Conservation (phyloP, 2,797 vertebrate species). For the Potorous gilbertii region DNA sequence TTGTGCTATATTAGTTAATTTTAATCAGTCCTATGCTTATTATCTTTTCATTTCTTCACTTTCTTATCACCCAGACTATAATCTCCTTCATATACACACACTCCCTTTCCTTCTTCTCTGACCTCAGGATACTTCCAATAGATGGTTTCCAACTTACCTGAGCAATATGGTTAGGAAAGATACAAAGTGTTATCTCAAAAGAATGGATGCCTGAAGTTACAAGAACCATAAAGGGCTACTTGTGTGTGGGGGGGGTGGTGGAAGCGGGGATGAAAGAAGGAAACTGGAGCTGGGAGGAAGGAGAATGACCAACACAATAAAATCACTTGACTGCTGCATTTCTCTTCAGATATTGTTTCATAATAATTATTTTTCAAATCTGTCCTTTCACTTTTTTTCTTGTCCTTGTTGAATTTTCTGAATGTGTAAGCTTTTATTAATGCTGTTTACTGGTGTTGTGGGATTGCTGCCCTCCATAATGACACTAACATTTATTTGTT, state of each 20-base stretch:
- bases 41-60: neutral
- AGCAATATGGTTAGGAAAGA: neutral
- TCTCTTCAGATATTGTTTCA: neutral
- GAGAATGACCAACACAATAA: neutral
- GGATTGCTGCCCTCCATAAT: too few relatives aligned
- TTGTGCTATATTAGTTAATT: neutral
- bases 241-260: too few relatives aligned
- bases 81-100: neutral
- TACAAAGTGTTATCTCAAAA: neutral
- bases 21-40: neutral
- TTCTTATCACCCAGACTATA: neutral
- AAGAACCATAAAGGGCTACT: neutral
- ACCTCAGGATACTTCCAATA: neutral
- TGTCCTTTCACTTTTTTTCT: neutral
- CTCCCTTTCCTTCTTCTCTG: neutral
- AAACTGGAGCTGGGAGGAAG: neutral
- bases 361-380: neutral
- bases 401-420: too few relatives aligned
- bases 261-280: too few relatives aligned
- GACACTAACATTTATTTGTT: too few relatives aligned
- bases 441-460: too few relatives aligned
- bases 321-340: too few relatives aligned
- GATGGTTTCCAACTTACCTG: neutral
- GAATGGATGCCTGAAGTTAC: neutral
- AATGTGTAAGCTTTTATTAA: too few relatives aligned